Evolutionary conservation across 2,797 vertebrate species (phyloP).

Genomic region (Mareca strepera): DNA sequence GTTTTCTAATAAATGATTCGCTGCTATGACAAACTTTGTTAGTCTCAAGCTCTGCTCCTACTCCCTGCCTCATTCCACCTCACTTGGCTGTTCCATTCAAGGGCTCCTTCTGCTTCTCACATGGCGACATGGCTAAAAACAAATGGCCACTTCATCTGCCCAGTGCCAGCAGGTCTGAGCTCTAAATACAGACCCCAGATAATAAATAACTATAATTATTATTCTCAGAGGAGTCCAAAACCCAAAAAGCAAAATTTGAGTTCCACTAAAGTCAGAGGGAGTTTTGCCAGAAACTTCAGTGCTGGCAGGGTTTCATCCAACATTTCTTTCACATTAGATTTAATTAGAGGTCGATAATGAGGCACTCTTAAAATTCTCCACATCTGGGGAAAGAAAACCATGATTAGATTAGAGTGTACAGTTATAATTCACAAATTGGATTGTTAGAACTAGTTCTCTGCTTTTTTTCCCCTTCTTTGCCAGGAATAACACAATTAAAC

Average conservation of each 20-base stretch:
- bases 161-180: not conserved
- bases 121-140: not conserved
- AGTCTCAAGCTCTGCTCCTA: not conserved
- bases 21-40: not conserved
- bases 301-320: slow-evolving; percentile 29
- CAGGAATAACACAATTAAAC: slow-evolving; percentile 70
- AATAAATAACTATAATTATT: not conserved
- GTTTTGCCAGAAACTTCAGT: not conserved
- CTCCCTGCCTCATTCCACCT: not conserved
- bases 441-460: slow-evolving; percentile 54
- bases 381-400: slow-evolving; percentile 55
- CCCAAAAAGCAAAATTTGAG: not conserved
- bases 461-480: slow-evolving; percentile 30
- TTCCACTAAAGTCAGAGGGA: slow-evolving; percentile 27
- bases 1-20: not conserved
- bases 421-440: slow-evolving; percentile 70
- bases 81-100: not conserved
- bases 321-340: slow-evolving; percentile 39
- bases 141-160: not conserved
- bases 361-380: slow-evolving; percentile 41
- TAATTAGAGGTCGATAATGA: slow-evolving; percentile 64
- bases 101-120: not conserved
- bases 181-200: not conserved
- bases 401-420: slow-evolving; percentile 61
- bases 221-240: not conserved